Conservation (phyloP, 37 sponge, comb jelly and placozoan genomes). For the Aplysina aerophoba region DNA sequence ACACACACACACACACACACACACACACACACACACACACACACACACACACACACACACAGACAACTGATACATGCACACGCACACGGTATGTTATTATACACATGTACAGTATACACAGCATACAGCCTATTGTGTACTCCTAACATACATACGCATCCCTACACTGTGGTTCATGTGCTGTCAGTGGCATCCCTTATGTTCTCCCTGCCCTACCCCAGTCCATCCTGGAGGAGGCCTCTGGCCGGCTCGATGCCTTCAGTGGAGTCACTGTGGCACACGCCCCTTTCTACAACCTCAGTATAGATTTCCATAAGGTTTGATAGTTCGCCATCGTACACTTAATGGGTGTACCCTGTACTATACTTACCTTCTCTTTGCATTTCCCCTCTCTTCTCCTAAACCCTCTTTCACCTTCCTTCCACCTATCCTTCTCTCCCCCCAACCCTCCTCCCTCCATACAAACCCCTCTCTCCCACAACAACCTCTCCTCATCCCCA, state of each 20-base stretch:
- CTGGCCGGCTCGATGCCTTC: slow-evolving; percentile 54
- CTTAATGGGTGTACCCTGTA: too few relatives aligned
- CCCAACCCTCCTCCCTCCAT: background rate
- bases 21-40: too few relatives aligned
- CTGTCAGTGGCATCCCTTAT: background rate
- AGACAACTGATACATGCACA: too few relatives aligned
- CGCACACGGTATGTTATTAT: too few relatives aligned
- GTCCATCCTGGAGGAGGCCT: slow-evolving; percentile 59
- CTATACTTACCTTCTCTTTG: too few relatives aligned
- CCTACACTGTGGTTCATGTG: too few relatives aligned
- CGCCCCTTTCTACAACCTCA: slow-evolving; percentile 76
- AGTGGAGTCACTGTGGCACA: slow-evolving; percentile 80
- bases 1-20: too few relatives aligned
- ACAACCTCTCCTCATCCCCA: background rate
- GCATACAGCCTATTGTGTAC: too few relatives aligned
- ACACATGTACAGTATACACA: too few relatives aligned
- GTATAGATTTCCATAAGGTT: slow-evolving; percentile 78
- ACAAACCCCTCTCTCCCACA: background rate
- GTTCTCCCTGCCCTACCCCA: slow-evolving; percentile 13
- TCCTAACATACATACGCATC: too few relatives aligned
- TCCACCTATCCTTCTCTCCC: background rate
- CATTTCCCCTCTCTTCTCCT: too few relatives aligned
- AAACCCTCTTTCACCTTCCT: background rate
- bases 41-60: too few relatives aligned
- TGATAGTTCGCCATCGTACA: background rate